These are phyloP conservation scores for Ctenosaura bakeri DNA, from an alignment of 2,797 vertebrate genomes.

Conservation along the genomic window DNA sequence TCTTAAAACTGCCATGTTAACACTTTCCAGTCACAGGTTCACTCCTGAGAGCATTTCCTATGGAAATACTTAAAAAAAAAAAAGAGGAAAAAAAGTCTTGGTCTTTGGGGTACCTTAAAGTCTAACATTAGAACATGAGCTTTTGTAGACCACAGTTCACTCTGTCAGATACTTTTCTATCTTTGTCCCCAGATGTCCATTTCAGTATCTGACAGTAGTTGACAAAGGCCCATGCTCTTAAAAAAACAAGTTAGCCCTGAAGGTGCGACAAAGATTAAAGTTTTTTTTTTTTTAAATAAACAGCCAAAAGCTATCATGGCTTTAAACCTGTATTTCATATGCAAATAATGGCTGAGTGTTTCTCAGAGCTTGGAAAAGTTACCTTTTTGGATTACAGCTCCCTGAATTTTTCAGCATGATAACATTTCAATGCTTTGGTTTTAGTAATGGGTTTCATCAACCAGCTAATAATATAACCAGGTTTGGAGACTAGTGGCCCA, in stretches of 20 bases:
- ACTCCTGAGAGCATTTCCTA: background rate
- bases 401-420: too few relatives aligned
- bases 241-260: background rate
- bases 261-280: background rate
- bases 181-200: background rate
- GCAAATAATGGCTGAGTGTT: background rate
- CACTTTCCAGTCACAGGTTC: slow-evolving; percentile 6
- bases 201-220: background rate
- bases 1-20: slow-evolving; percentile 2
- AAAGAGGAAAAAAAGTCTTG: background rate
- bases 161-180: background rate
- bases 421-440: background rate
- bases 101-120: background rate
- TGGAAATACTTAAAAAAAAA: background rate
- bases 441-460: background rate
- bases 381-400: too few relatives aligned
- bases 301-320: background rate
- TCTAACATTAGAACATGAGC: background rate
- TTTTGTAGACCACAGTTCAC: background rate
- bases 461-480: background rate
- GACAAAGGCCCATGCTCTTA: background rate
- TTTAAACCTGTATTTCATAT: slow-evolving; percentile 10
- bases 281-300: slow-evolving; percentile 8
- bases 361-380: too few relatives aligned
- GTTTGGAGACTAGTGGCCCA: background rate